Base-by-base conservation (phyloP, 2,797 vertebrate genomes). In the Myoxocephalus aenaeus region DNA sequence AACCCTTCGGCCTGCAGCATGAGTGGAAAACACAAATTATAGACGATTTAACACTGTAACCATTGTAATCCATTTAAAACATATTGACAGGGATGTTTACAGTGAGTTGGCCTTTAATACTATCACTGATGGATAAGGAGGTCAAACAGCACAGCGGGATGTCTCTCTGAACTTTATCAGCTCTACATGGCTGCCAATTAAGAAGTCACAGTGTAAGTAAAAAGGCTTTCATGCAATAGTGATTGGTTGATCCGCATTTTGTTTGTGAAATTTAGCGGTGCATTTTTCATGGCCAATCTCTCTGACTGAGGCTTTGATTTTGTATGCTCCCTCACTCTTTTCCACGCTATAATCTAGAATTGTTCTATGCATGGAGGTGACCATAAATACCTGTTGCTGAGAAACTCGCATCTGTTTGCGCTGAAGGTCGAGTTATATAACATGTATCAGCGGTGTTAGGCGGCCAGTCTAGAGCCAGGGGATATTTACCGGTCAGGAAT, bases 351-450 rank as follows among this genome's bases (percentile, higher is more conserved):
- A 34, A 75, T 77, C 46, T 48, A 65, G 54, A 57, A 54, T 58
- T 44, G 40, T 59, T 81, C 42, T 70, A 15, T 44, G 54, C 46
- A 46, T 29, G 34, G 71, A 84, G 61, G 64, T 83, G 72, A 75
- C 57, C 51, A 25, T 34, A 29, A 67, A 67, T 72, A 87, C 87
- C 82, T 89, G 71, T 87, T 84, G 67, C 57, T 71, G 80, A 65
- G 63, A 81, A 27, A 64, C 44, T 25, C 44, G 5, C 15, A 56
- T 64, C 51, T 69, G 50, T 86, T 83, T 77, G 17, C 62, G 68
- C 70, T 65, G 48, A 58, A 81, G 72, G 20, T 84, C 44, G 32
- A 20, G 80, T 92, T 89, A 90, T 65, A 67, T 84, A 91, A 87
- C 59, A 51, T 25, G 40, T 48, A 36, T 57, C 27, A 2, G 54